Base-by-base conservation (phyloP, 2,113 vertebrate genomes). In the Pangasianodon gigas region DNA sequence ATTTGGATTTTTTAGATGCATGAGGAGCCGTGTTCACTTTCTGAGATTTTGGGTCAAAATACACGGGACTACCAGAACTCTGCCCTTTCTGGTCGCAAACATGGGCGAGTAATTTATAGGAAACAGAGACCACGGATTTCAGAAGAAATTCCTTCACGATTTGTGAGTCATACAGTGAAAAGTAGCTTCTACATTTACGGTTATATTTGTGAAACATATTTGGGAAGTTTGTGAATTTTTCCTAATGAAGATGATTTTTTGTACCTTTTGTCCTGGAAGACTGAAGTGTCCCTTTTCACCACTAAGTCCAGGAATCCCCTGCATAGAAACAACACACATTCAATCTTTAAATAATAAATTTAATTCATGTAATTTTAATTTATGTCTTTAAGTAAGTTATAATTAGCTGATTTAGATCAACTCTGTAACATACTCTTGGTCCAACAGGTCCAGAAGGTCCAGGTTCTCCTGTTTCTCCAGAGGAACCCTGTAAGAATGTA, bases 241-340 rank as follows among this genome's bases (percentile, higher is more conserved):
- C 41, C 41, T 51, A 14, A 51, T 51, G 26, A 29, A 48, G 46
- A 80, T 16, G 46, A 8, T 56, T 44, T 32, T 24, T 32, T 19
- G 86, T 92, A 96, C 96, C 95, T 94, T 94, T 7, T 10, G 44
- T 77, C 95, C 95, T 69, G 29, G 77, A n/a, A 6, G 67, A 83
- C 93, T 93, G 56, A 32, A 5, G 3, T 85, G 54, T 46, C 95
- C 95, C 29, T 94, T 95, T 85, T 86, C 48, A 90, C 94, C 95
- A 86, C 83, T 82, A 65, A 96, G 92, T 54, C 96, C 96, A 77
- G 92, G 93, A 85, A 95, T 74, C 56, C 95, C 96, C 96, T 96
- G 88, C n/a, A 84, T n/a, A 9, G 56, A 71, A 16, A 91, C 6
- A 87, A 85, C 75, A 24, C 9, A 52, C 19, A 0, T 24, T 56